phyloP scores from a whole-genome alignment of 2,113 vertebrate genomes.

The Neolamprologus modestus region DNA sequence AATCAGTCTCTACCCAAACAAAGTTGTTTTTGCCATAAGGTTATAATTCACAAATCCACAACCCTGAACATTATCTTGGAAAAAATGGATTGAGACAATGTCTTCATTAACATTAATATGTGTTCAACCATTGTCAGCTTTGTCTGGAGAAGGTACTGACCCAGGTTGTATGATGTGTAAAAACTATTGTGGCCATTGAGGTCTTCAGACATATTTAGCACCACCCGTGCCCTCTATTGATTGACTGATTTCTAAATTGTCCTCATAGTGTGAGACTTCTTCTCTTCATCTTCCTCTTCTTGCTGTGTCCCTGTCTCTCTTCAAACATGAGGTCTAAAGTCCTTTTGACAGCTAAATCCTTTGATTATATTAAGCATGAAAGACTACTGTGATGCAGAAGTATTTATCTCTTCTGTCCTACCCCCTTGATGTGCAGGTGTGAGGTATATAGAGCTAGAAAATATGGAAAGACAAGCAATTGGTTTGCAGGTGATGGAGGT shows the following conservation, averaged over 20 bases:
- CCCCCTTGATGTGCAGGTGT: neutral
- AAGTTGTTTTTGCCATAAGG: neutral
- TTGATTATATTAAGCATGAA: neutral
- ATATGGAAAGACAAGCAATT: accelerated
- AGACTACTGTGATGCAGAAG: neutral
- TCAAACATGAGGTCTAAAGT: neutral
- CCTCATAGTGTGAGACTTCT: neutral
- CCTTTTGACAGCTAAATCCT: neutral
- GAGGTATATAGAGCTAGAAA: neutral
- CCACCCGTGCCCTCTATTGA: neutral
- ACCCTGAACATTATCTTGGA: neutral
- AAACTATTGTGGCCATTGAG: neutral
- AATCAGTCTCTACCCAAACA: neutral
- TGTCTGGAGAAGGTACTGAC: neutral
- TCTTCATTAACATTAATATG: neutral
- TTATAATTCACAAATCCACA: neutral
- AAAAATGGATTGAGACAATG: neutral
- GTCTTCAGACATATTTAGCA: neutral
- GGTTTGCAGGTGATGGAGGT: neutral
- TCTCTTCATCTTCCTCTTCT: neutral
- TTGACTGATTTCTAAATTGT: neutral
- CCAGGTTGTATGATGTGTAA: neutral
- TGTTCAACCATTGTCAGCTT: neutral
- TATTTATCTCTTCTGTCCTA: neutral
- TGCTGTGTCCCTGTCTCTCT: accelerated